phyloP scores from a whole-genome alignment of 2,888 invertebrate species.

The Ophion ventricosus region DNA sequence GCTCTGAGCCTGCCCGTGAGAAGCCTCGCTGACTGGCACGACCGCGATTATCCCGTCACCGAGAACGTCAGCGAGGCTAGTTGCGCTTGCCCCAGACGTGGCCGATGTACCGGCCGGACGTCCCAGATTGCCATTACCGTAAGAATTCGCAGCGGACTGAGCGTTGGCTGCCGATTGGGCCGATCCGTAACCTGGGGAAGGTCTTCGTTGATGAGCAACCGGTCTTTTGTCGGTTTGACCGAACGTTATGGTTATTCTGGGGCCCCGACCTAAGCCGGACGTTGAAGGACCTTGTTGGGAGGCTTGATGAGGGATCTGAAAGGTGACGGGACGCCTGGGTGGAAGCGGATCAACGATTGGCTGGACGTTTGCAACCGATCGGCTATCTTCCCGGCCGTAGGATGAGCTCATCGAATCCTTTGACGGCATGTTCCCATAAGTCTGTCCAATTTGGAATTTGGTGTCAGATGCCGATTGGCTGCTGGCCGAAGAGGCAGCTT shows the following conservation, averaged over 20 bases:
- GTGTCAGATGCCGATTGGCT: conserved; percentile 50
- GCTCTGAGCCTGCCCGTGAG: neutral
- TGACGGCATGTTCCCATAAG: neutral
- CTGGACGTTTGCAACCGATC: neutral
- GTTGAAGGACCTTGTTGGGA: conserved; percentile 22
- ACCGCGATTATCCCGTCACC: conserved; percentile 51
- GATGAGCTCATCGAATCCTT: conserved; percentile 8
- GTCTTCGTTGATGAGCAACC: conserved; percentile 50
- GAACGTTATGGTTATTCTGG: conserved; percentile 56
- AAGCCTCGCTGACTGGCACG: conserved; percentile 31
- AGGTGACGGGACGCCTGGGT: neutral
- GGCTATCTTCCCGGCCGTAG: neutral
- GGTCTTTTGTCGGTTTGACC: conserved; percentile 46
- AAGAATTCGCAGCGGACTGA: conserved; percentile 21
- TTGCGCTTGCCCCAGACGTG: conserved; percentile 38
- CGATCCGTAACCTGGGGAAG: conserved; percentile 45
- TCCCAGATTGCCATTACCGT: conserved; percentile 32
- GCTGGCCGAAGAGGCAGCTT: conserved; percentile 47
- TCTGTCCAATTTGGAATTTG: conserved; percentile 28
- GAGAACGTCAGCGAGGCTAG: conserved; percentile 16
- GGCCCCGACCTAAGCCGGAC: conserved; percentile 12
- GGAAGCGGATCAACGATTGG: conserved; percentile 5
- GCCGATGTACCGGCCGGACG: conserved; percentile 15
- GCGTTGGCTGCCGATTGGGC: conserved; percentile 44
- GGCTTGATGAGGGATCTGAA: conserved; percentile 23